phyloP scores from a whole-genome alignment of 2,113 vertebrate species.

The Heteronetta atricapilla region DNA sequence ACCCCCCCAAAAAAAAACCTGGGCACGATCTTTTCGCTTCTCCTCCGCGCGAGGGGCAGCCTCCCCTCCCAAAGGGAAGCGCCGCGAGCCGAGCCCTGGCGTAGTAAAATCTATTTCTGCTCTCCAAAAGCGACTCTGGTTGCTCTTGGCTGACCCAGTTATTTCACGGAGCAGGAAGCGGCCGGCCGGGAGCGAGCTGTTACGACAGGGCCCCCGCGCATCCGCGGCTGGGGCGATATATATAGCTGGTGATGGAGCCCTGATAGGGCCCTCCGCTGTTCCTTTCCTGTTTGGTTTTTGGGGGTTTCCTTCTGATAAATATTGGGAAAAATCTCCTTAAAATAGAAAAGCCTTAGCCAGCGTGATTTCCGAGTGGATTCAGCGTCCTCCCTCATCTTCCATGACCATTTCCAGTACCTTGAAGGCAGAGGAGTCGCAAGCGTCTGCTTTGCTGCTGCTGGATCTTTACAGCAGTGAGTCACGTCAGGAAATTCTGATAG shows the following conservation, averaged over 20 bases:
- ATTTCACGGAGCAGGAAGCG: slow-evolving; percentile 8
- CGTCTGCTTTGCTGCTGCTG: background rate
- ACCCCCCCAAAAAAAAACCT: background rate
- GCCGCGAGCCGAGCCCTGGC: background rate
- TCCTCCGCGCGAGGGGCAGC: background rate
- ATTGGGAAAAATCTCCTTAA: slow-evolving; percentile 23
- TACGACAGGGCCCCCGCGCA: accelerated
- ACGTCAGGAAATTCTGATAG: slow-evolving; percentile 11
- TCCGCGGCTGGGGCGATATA: background rate
- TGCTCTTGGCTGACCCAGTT: slow-evolving; percentile 78
- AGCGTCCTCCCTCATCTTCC: background rate
- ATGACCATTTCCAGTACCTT: background rate
- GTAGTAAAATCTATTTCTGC: slow-evolving; percentile 71
- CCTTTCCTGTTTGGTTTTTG: background rate
- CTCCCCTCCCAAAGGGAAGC: slow-evolving; percentile 11
- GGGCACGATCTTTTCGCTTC: background rate
- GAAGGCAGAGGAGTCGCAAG: background rate
- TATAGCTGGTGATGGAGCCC: background rate
- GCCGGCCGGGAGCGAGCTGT: background rate
- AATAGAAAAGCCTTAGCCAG: slow-evolving; percentile 58
- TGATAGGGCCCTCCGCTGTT: background rate
- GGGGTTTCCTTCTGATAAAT: background rate
- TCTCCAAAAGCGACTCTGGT: slow-evolving; percentile 58
- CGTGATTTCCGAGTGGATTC: background rate
- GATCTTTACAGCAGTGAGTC: slow-evolving; percentile 17